Evolutionary conservation across 2,888 invertebrate genomes (phyloP), one percentile per base, ranked within the genome.

Genomic region (Xestia sexstrigata): DNA sequence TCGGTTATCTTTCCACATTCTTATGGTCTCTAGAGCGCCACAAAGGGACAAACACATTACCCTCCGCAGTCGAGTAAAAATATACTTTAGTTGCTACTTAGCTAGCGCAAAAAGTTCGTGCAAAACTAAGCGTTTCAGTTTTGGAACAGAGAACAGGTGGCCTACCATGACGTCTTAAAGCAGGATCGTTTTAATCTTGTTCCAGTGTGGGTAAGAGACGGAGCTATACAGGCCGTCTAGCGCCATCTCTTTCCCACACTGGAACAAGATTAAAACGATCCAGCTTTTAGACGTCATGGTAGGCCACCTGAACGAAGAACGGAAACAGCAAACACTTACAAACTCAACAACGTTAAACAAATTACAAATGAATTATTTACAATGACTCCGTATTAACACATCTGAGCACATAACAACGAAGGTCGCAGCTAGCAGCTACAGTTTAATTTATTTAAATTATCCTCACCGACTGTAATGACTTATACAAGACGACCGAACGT

Each of bases 391-490:
- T 86, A 85, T 86, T 87, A 81, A 82, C 84, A 89, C 91, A 90
- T 88, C 89, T 90, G 89, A 84, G 74, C 81, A 90, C 80, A 88
- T 87, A 88, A 78, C 73, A 76, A 78, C 74, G 90, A 90, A 91
- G 91, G 91, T 87, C 89, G 76, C 20, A 76, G 35, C 78, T 77
- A 49, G 76, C 58, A 74, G 65, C 52, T 76, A 73, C 45, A 83
- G 83, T 86, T 87, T 83, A 88, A 89, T 89, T 88, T 89, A 90
- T 89, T 89, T 80, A 88, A 88, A 89, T 86, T 87, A 82, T 87
- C 84, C 81, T 79, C 70, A 75, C 79, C 84, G 76, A 72, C 73
- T 84, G 82, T 78, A 78, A 84, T 88, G 86, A 85, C 76, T 77
- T 78, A 85, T 85, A 84, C 66, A 84, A 80, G 68, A 80, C 66